Evolutionary conservation across 2,888 invertebrate species (phyloP).

Genomic region (Protonemura montana): DNA sequence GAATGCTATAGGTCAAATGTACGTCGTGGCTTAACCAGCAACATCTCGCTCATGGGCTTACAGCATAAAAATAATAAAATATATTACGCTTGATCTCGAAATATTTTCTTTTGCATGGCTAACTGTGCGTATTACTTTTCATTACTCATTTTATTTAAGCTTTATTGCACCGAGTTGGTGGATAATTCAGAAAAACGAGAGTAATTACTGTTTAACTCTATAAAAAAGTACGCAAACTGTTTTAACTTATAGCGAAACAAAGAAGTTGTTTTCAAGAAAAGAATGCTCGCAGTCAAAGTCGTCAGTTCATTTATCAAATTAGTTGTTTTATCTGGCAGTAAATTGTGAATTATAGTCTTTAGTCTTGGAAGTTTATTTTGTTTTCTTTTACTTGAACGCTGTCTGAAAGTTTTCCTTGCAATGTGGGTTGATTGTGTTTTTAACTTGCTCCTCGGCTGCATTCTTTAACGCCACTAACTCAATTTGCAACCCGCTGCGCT

Average conservation of each 20-base stretch:
- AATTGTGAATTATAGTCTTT: neutral
- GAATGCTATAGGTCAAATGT: too few species aligned
- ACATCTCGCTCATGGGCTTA: too few species aligned
- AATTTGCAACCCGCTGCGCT: neutral
- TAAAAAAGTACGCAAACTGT: slow-evolving; percentile 7
- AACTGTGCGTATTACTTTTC: neutral
- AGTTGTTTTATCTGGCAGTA: slow-evolving; percentile 12
- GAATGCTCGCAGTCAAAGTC: neutral
- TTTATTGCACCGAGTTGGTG: neutral
- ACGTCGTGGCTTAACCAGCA: too few species aligned
- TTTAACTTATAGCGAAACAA: neutral
- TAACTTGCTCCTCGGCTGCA: neutral
- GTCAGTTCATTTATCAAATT: slow-evolving; percentile 12
- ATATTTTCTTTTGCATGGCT: neutral
- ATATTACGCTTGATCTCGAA: neutral
- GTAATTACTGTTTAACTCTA: neutral
- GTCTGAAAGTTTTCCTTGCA: neutral
- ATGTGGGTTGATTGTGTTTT: slow-evolving; percentile 12
- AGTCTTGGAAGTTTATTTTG: slow-evolving; percentile 4
- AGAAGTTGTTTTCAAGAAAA: slow-evolving; percentile 7
- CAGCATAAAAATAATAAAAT: too few species aligned
- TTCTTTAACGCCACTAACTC: slow-evolving; percentile 7
- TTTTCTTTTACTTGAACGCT: slow-evolving; percentile 2
- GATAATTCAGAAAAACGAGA: slow-evolving; percentile 12
- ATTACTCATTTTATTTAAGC: slow-evolving; percentile 1